Conservation (phyloP, 2,888 invertebrate species). For the Pristionchus maxplancki region DNA sequence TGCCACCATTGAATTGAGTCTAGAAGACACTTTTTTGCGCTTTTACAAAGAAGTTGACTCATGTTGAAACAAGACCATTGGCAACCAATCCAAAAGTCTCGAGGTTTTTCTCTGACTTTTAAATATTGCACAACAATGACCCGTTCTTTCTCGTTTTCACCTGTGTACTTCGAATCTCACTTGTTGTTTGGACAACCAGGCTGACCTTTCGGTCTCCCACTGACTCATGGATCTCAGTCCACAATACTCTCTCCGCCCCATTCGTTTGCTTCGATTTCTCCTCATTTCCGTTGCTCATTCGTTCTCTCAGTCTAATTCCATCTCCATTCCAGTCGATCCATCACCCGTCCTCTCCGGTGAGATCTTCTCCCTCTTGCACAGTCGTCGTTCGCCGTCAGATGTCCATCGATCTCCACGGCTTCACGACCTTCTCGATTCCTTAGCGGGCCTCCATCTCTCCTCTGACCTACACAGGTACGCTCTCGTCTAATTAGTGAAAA, state of each 20-base stretch:
- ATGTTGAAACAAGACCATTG: no score
- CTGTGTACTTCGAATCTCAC: background rate
- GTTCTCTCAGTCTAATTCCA: background rate
- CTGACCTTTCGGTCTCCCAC: background rate
- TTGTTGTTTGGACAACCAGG: background rate
- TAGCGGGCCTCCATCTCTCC: constrained; percentile 1
- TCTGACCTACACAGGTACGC: background rate
- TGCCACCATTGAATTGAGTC: no score
- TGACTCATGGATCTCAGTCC: background rate
- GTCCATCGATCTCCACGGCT: constrained; percentile 45
- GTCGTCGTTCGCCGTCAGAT: constrained; percentile 35
- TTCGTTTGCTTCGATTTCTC: background rate
- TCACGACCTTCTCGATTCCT: constrained; percentile 51
- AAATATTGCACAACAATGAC: background rate
- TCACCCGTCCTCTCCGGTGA: background rate
- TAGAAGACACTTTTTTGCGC: no score
- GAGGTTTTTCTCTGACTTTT: background rate
- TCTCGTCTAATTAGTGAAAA: background rate
- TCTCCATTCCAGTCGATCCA: background rate
- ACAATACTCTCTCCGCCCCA: background rate
- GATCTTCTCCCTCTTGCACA: background rate
- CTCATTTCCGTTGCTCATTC: background rate
- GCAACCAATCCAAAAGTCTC: no score
- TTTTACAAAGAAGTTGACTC: no score
- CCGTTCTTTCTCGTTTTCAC: background rate